Base-by-base conservation (phyloP, 2,113 vertebrate genomes). In the Passerina amoena region DNA sequence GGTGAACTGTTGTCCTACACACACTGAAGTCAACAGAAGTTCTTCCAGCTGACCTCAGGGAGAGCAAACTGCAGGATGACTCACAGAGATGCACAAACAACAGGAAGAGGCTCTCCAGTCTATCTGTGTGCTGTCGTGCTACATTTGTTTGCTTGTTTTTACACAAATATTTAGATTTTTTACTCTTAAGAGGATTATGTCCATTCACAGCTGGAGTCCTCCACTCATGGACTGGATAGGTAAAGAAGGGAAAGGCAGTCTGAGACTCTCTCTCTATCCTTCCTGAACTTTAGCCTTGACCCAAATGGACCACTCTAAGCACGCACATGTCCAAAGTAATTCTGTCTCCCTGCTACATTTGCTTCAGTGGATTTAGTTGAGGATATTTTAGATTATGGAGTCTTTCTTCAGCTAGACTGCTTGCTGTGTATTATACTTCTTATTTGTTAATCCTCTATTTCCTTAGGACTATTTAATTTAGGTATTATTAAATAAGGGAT, bases 401-500 rank as follows among this genome's bases (percentile, higher is more conserved):
- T 90, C 82, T 96, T 96, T 95, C 95, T 96, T 93, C 92, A 92
- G 82, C 87, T 88, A 96, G 94, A 95, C 92, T 2, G 14, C 93
- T 95, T 94, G 92, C 90, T 84, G 76, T 61, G 93, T 92, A 80
- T 96, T 96, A 93, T 86, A 88, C 90, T 94, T 94, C 92, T 96
- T 93, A 92, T 78, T 92, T 94, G 80, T 72, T 97, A 97, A 96
- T 97, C 96, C 92, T 90, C 93, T 82, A 33, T 90, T 95, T 94
- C 88, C 92, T 93, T 83, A 79, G 88, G 76, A 93, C 79, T 92
- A 83, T 86, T 97, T 94, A 60, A 94, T 95, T 96, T 96, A 84
- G 61, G 38, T 75, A 90, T 95, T 93, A 90, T 95, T 88, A 93
- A 95, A 96, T 92, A 88, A 86, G 65, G 90, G 88, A 72, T 97